These are phyloP conservation scores for Phainopepla nitens DNA, from an alignment of 2,113 vertebrate species.

Conservation along the genomic window DNA sequence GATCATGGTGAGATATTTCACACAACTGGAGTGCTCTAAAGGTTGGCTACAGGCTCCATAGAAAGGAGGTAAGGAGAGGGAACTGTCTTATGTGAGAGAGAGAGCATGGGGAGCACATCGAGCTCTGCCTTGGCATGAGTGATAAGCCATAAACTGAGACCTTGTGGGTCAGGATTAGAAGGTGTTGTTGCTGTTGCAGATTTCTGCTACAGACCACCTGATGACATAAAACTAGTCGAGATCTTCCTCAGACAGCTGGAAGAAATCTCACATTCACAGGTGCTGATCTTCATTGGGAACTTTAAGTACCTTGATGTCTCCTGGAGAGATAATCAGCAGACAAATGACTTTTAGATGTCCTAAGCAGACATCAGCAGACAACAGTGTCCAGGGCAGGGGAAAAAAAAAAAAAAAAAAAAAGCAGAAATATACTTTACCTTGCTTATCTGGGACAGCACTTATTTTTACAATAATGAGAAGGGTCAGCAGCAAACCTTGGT, in stretches of 20 bases:
- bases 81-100: background rate
- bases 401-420: background rate
- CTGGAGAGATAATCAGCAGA: background rate
- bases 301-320: background rate
- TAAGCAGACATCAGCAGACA: background rate
- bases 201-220: background rate
- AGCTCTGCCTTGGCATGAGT: background rate
- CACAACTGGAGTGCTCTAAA: background rate
- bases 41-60: background rate
- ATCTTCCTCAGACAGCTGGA: background rate
- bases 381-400: background rate
- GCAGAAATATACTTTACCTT: background rate
- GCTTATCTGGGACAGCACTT: background rate
- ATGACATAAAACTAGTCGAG: background rate
- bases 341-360: background rate
- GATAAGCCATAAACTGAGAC: background rate
- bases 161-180: background rate
- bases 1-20: background rate
- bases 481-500: background rate
- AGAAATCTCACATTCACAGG: background rate
- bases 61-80: background rate
- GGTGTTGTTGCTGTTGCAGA: background rate
- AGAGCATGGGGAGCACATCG: background rate
- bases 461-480: background rate
- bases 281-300: background rate